Conservation (phyloP, 2,797 vertebrate species). For the Pipistrellus pipistrellus region DNA sequence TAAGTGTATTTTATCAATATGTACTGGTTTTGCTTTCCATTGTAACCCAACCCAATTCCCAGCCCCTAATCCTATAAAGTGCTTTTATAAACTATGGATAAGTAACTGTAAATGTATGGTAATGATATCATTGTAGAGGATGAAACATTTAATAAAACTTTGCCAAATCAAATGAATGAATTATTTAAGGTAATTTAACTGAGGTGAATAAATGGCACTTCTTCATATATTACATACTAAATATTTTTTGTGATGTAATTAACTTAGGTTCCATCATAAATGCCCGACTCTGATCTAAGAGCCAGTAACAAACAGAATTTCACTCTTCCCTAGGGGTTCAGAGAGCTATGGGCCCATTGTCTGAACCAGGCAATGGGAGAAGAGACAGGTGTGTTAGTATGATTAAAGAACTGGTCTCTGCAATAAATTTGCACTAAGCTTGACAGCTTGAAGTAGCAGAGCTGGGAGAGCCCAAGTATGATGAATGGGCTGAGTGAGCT, state of each 20-base stretch:
- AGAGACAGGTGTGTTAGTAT: not conserved
- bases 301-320: not conserved
- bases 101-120: not conserved
- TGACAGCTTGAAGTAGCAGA: slow-evolving; percentile 22
- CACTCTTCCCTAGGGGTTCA: slow-evolving; percentile 1
- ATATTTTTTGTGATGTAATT: not conserved
- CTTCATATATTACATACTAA: not conserved
- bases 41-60: not conserved
- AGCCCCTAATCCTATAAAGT: not conserved
- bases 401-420: not conserved
- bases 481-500: not conserved
- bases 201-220: slow-evolving; percentile 5
- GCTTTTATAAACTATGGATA: not conserved
- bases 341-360: not conserved
- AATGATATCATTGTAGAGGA: not conserved
- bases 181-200: not conserved
- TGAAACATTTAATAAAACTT: not conserved
- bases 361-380: not conserved
- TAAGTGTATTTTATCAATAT: not conserved
- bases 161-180: not conserved
- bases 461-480: not conserved
- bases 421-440: not conserved
- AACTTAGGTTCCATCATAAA: not conserved
- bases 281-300: not conserved
- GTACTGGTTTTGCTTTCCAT: not conserved